Conservation (phyloP, 2,113 vertebrate genomes). For the Actinemys pallida region DNA sequence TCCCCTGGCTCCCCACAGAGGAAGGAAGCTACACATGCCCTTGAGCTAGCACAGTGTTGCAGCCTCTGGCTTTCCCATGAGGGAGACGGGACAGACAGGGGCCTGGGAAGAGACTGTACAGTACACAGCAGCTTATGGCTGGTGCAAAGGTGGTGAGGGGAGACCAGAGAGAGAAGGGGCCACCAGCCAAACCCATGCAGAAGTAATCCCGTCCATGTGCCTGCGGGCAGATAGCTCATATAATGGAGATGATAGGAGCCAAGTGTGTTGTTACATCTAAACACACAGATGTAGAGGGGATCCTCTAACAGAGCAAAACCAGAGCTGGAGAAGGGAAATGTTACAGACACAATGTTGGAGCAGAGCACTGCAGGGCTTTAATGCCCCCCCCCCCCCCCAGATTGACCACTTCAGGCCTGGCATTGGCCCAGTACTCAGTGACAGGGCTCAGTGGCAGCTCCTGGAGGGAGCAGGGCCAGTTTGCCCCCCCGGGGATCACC, state of each 20-base stretch:
- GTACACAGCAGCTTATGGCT: background rate
- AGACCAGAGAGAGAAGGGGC: background rate
- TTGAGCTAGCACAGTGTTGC: background rate
- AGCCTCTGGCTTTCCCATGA: background rate
- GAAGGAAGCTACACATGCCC: background rate
- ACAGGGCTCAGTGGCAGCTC: too few species aligned
- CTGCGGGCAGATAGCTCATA: rapidly evolving
- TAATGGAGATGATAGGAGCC: background rate
- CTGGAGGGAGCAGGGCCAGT: background rate
- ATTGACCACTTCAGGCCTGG: background rate
- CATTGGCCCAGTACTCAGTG: background rate
- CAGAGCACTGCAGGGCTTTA: background rate
- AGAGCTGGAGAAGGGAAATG: background rate
- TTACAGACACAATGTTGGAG: background rate
- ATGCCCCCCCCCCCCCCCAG: background rate
- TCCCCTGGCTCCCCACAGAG: background rate
- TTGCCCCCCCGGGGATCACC: too few species aligned
- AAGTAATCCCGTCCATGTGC: background rate
- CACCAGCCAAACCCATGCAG: background rate
- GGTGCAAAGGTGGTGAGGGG: background rate
- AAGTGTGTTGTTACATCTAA: too few species aligned
- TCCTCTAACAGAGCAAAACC: background rate
- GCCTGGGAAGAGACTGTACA: background rate
- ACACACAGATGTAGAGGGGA: background rate
- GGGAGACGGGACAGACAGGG: background rate